Evolutionary conservation across 2,888 invertebrate species (phyloP), one percentile per base, ranked within the genome.

Genomic region (Ctena decussata): DNA sequence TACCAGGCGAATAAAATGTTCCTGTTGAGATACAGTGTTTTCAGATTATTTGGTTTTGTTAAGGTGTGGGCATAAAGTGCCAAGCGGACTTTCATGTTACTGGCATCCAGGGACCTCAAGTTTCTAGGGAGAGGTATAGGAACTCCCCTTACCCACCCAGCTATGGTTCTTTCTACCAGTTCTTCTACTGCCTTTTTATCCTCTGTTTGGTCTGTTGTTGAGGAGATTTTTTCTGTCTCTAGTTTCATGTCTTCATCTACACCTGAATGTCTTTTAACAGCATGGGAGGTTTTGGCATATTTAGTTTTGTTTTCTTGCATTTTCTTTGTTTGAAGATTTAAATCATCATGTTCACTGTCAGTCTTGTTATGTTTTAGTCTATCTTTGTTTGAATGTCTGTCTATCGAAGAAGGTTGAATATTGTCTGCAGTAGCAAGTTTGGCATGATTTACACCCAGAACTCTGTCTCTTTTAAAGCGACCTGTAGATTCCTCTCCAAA

Each of bases 1-100:
- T 46, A 60, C 81, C 80, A 81, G 6, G 27, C 74, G 73, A 70
- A 72, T n/a, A 79, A 65, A 2, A 73, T 32, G 44, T 88, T 88
- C 15, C 65, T 46, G 1, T 57, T 57, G 0, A 88, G 27, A 32
- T 77, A 32, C 0, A 88, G 35, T 35, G 44, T 37, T 60, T 53
- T 24, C 5, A 88, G 12, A 0, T 39, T 72, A n/a, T 88, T 88
- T 41, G 81, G 81, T 71, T 12, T 57, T 35, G 6, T 35, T 21
- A 65, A 35, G 15, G 65, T 65, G 1, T 18, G 5, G 8, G 6
- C 11, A 35, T 5, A 24, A 6, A 65, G 30, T 24, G 6, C 30
- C 5, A 65, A 15, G 2, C 65, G 65, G 1, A 65, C 30, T 18
- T 65, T 65, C 65, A 65, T 65, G 30, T 65, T 65, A 65, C 65